Evolutionary conservation across 2,113 vertebrate genomes (phyloP), one percentile per base, ranked within the genome.

Genomic region (Pipa parva): DNA sequence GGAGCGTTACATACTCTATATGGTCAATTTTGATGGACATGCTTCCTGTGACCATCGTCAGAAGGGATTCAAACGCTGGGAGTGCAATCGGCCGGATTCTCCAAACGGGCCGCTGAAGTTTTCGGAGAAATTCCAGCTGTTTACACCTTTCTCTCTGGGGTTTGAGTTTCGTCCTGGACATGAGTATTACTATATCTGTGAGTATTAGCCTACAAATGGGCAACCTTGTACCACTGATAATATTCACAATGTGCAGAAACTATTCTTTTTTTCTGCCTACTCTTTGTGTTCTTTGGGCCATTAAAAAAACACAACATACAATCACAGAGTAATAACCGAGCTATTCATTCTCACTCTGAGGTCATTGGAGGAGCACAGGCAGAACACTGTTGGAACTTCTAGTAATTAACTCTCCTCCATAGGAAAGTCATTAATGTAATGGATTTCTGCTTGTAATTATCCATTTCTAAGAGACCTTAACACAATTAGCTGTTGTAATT

Each of bases 121-220:
- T 81, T 98, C 95, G 0, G 95, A 98, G 84, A 98, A 98, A 83
- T 98, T 98, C 81, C 96, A 98, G 78, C 93, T 97, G 74, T 97
- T 98, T 88, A 98, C 96, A 0, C 95, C 95, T 9, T 98, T 98
- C 84, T 97, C 94, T 4, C 84, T 97, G 73, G 96, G 96, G 59
- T 98, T 98, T 10, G 96, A 98, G 87, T 98, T 98, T 85, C 78
- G 96, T 1, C 94, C 95, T 0, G 95, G 94, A 20, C 92, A 95
- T 1, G 94, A 95, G 75, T 97, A 97, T 71, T 97, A 95, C 79
- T 95, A 97, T 76, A 95, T 95, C 80, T 97, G 94, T 97, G 81
- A 95, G 95, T 92, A 58, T 10, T 13, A 6, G 4, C 3, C n/a
- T 8, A 9, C 13, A 17, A 15, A 6, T 22, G 46, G 46, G 22